Base-by-base conservation (phyloP, 1,140 invertebrate genomes). In the Anoplophora glabripennis region DNA sequence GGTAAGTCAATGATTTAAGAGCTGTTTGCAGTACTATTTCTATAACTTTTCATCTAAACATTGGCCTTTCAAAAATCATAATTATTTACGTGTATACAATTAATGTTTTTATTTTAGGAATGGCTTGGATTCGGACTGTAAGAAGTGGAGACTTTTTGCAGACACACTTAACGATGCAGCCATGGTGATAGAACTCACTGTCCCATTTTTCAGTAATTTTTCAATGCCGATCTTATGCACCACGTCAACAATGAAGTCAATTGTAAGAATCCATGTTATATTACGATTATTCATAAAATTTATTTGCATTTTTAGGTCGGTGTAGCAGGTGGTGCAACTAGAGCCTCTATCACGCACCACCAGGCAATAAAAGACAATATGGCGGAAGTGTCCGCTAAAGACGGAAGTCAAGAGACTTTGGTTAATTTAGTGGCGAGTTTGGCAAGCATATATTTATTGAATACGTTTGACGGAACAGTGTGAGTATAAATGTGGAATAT, bases 71-170 rank as follows among this genome's bases (percentile, higher is more conserved):
- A n/a, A n/a, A n/a, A n/a, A n/a, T n/a, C n/a, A n/a, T n/a, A n/a
- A n/a, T n/a, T n/a, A n/a, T n/a, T 42, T 42, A 7, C 36, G 12
- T 44, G 2, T 3, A 44, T 14, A 11, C n/a, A 12, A 41, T 53
- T 48, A 7, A 52, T 53, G 34, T 15, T 33, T 35, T 37, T 21
- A 58, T 58, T 77, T 33, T 73, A 93, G 90, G 38, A 84, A 83
- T 15, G 81, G 84, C 57, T 77, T 96, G 40, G 89, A 94, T 78
- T 79, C 84, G 5, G 86, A 96, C 69, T 92, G 92, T 67, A 98
- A 97, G 76, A 88, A 90, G 73, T 98, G 94, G 94, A 83, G 94
- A 44, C 75, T 98, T n/a, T 90, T 95, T 77, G 96, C 96, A 34
- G 96, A 98, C 78, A 81, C 93, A 51, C 71, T 97, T 4, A 98